phyloP scores from a whole-genome alignment of 2,113 vertebrate species.

The Trinectes maculatus region DNA sequence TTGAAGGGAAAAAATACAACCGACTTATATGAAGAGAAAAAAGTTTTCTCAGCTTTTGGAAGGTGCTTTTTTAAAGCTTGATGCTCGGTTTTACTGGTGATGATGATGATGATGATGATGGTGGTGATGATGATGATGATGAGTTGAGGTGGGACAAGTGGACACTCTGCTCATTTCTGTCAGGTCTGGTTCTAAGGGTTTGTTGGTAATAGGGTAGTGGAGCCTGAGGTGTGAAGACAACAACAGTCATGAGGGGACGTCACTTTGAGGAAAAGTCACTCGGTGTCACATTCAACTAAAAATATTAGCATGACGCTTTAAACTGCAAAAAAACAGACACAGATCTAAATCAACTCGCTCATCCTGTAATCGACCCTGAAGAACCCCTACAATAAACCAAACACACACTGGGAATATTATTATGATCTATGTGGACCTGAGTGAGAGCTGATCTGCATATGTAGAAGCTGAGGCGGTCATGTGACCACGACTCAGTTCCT shows the following conservation, averaged over 20 bases:
- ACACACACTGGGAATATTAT: slow-evolving; percentile 30
- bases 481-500: no score
- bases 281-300: slow-evolving; percentile 26
- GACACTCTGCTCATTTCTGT: not conserved
- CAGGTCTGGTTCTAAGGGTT: not conserved
- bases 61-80: no score
- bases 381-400: slow-evolving; percentile 35
- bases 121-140: no score
- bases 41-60: no score
- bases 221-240: slow-evolving; percentile 6
- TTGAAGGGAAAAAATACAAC: no score
- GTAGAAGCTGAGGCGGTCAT: not conserved
- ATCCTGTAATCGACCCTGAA: slow-evolving; percentile 1
- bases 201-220: not conserved
- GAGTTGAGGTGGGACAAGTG: no score
- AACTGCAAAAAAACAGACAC: slow-evolving; percentile 3
- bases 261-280: slow-evolving; percentile 6
- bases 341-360: slow-evolving; percentile 33
- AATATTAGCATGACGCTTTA: slow-evolving; percentile 12
- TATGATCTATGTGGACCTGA: slow-evolving; percentile 23
- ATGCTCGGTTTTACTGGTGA: no score
- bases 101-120: no score
- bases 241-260: not conserved
- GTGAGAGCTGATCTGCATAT: slow-evolving; percentile 16
- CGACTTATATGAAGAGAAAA: no score